Evolutionary conservation across 2,888 invertebrate species (phyloP).

Genomic region (Hedya salicella): DNA sequence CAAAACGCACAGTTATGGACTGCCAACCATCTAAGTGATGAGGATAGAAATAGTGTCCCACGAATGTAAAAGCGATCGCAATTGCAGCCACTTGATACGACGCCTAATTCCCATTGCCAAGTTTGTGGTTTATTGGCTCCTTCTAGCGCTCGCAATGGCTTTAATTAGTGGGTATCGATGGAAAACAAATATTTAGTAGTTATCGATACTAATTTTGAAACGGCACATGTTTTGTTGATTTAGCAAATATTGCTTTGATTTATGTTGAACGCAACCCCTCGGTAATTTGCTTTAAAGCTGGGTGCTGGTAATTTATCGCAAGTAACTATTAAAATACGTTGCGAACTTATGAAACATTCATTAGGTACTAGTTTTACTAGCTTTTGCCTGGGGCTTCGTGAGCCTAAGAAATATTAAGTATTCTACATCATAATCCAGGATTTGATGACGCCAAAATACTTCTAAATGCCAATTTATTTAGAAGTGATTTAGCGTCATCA

Average conservation of each 20-base stretch:
- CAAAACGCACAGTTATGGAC: no score
- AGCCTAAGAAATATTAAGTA: no score
- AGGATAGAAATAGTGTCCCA: no score
- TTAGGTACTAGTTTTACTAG: no score
- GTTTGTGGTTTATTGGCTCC: conserved; percentile 47
- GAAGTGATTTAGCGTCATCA: no score
- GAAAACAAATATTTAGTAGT: conserved; percentile 34
- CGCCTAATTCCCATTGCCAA: conserved; percentile 30
- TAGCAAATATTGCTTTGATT: conserved; percentile 15
- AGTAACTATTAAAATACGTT: no score
- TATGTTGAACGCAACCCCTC: not conserved
- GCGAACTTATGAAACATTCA: no score
- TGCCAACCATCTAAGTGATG: no score
- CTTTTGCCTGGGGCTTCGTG: no score
- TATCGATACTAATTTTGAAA: conserved; percentile 16
- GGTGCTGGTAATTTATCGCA: not conserved
- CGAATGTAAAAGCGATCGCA: conserved; percentile 19
- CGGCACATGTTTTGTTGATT: conserved; percentile 16
- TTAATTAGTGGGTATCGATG: conserved; percentile 43
- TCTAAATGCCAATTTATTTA: no score
- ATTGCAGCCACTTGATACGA: conserved; percentile 1
- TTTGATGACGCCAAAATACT: no score
- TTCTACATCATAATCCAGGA: no score
- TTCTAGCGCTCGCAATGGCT: conserved; percentile 31
- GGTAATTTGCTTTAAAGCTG: not conserved